phyloP scores from a whole-genome alignment of 2,113 vertebrate species.

The human region GRCh38 chr14:78620001-78620500 shows the following conservation, averaged over 20 bases:
- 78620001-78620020: not conserved
- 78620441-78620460: conserved; percentile 73
- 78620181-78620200: not conserved
- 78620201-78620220: not conserved
- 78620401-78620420: conserved; percentile 41
- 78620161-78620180: not conserved
- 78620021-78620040: not conserved
- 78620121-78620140: not conserved
- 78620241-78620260: conserved; percentile 33
- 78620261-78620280: conserved; percentile 29
- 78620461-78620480: conserved; percentile 60
- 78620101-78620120: not conserved
- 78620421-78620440: conserved; percentile 79
- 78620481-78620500: not conserved
- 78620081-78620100: not conserved
- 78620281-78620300: not conserved
- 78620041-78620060: not conserved
- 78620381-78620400: conserved; percentile 72
- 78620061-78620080: not conserved
- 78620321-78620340: conserved; percentile 6
- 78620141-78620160: not conserved
- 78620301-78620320: conserved; percentile 59
- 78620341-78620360: conserved; percentile 42
- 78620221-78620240: conserved; percentile 14
- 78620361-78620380: conserved; percentile 76